phyloP scores from a whole-genome alignment of 2,888 invertebrate species.

The Stramonita haemastoma region DNA sequence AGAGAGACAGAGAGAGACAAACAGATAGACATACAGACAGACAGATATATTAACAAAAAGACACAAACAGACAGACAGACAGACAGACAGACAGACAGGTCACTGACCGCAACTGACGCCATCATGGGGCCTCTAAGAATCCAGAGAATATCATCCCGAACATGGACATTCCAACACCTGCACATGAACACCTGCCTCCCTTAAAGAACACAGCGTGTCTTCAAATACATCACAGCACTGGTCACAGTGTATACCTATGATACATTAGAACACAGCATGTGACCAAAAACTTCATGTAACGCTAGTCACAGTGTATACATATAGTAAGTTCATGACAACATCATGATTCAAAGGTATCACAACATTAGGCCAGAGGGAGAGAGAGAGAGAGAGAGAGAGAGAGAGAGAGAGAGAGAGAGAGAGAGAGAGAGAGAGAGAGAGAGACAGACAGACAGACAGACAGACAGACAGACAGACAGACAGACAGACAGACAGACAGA shows the following conservation, averaged over 20 bases:
- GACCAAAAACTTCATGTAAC: too few relatives aligned
- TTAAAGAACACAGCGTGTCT: too few relatives aligned
- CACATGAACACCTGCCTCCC: too few relatives aligned
- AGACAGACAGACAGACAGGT: neutral
- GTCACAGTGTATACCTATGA: too few relatives aligned
- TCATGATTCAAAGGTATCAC: too few relatives aligned
- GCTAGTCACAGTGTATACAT: too few relatives aligned
- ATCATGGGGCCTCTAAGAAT: slow-evolving; percentile 52
- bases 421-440: neutral
- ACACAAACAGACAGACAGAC: neutral
- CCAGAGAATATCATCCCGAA: slow-evolving; percentile 43
- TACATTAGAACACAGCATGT: too few relatives aligned
- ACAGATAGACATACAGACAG: neutral
- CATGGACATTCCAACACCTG: slow-evolving; percentile 55
- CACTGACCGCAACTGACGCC: slow-evolving; percentile 51
- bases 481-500: neutral
- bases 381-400: neutral
- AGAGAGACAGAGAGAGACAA: neutral
- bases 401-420: neutral
- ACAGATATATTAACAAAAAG: neutral
- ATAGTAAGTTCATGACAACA: too few relatives aligned
- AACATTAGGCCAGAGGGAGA: neutral
- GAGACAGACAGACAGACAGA: neutral
- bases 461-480: neutral
- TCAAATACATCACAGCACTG: too few relatives aligned